Conservation (phyloP, 2,113 vertebrate species). For the Hypomesus transpacificus region DNA sequence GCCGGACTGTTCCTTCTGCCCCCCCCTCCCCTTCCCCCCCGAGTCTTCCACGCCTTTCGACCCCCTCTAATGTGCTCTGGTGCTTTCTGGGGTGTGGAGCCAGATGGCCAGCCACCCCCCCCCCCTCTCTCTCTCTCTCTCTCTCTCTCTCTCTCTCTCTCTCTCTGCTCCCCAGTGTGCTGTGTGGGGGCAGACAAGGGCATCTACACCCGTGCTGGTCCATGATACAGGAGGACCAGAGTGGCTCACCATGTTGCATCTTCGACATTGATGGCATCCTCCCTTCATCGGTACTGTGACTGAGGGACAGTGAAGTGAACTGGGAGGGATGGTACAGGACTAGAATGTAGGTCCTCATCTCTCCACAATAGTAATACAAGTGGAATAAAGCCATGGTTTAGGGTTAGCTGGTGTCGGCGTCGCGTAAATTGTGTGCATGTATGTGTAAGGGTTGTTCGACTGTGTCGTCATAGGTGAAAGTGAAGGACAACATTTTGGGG, state of each 20-base stretch:
- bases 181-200: constrained; percentile 38
- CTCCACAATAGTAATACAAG: constrained; percentile 10
- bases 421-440: constrained; percentile 3
- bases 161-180: constrained; percentile 29
- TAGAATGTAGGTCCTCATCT: not conserved
- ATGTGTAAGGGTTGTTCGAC: constrained; percentile 9
- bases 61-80: constrained; percentile 40
- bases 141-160: constrained; percentile 24
- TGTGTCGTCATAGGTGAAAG: not conserved
- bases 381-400: constrained; percentile 51
- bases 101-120: constrained; percentile 20
- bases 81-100: constrained; percentile 33
- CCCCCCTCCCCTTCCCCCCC: constrained; percentile 35
- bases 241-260: not conserved
- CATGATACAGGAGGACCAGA: constrained; percentile 32
- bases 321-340: not conserved
- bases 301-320: not conserved
- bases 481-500: too few relatives aligned
- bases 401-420: constrained; percentile 19
- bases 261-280: not conserved
- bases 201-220: constrained; percentile 32
- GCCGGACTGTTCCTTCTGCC: constrained; percentile 21
- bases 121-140: constrained; percentile 25
- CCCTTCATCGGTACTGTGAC: not conserved
- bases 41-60: constrained; percentile 54